Evolutionary conservation across 2,113 vertebrate species (phyloP), one percentile per base, ranked within the genome.

Genomic region (Dinomys branickii): DNA sequence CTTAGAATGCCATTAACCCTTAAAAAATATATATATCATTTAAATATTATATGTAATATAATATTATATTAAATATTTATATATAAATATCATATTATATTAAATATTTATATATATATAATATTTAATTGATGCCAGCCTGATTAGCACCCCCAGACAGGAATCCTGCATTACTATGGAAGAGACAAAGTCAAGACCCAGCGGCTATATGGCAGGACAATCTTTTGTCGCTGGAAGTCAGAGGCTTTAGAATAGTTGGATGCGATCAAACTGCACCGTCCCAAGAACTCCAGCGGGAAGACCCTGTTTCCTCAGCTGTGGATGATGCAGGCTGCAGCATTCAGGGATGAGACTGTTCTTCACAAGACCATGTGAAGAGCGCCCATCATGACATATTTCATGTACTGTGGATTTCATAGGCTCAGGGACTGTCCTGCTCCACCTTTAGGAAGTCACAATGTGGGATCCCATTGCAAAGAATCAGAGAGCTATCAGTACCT

Each of bases 151-250:
- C 26, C 33, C 0, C 19, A 44, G 30, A 59, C 24, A 9, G 41
- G 24, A 75, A 11, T 11, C 17, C 13, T 14, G 0, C 7, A 2
- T 54, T 5, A 14, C 0, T 35, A 3, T 7, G 54, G 11, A 50
- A 83, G 28, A 95, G 24, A 73, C 11, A 16, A 26, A 38, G 35
- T 1, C 20, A 35, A 1, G 4, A 2, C 3, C 0, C 22, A 1
- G 17, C 5, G 10, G 33, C n/a, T 59, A 1, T 1, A 0, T 0
- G 2, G 1, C 10, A 14, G 41, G 35, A 28, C 0, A 10, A 14
- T 0, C 4, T 3, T 5, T 22, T 0, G 2, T 5, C 11, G 1
- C 2, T 5, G 35, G 61, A 33, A 33, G 28, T 20, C 5, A 19
- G 16, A 58, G 44, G 12, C 16, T 59, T 44, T 5, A 30, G 24